Percentiles rank a stretch among this genome's conserved stretches.
phyloP scores from a whole-genome alignment of 2,113 vertebrate species.

The Myotis lucifugus region DNA sequence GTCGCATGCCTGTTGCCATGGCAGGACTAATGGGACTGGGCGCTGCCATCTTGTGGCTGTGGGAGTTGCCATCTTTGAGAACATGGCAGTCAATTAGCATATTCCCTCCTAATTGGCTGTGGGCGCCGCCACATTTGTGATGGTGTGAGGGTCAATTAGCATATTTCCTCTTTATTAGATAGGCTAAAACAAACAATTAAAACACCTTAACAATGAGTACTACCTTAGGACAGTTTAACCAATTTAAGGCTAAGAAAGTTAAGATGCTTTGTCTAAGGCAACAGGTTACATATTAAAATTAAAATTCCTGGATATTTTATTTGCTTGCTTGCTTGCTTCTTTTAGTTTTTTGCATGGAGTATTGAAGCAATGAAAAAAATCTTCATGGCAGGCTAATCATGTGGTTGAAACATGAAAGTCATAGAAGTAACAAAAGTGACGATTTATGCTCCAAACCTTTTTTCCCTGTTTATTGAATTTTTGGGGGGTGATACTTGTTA shows the following conservation, averaged over 20 bases:
- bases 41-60: too few species aligned
- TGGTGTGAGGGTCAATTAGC: too few species aligned
- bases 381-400: background rate
- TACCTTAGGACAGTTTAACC: background rate
- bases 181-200: background rate
- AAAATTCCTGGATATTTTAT: background rate
- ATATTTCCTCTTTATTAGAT: too few species aligned
- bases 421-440: background rate
- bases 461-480: background rate
- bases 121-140: too few species aligned
- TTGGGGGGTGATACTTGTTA: background rate
- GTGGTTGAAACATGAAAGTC: slow-evolving; percentile 17
- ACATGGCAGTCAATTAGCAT: too few species aligned
- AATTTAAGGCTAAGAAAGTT: background rate
- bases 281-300: background rate
- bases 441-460: background rate
- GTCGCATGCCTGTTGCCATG: too few species aligned
- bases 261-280: background rate
- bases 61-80: too few species aligned
- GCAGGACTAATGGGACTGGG: too few species aligned
- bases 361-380: background rate
- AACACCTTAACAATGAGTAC: background rate
- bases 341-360: background rate
- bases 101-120: too few species aligned
- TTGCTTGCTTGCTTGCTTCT: background rate